Conservation (phyloP, 2,113 vertebrate genomes). For the Fulica atra region DNA sequence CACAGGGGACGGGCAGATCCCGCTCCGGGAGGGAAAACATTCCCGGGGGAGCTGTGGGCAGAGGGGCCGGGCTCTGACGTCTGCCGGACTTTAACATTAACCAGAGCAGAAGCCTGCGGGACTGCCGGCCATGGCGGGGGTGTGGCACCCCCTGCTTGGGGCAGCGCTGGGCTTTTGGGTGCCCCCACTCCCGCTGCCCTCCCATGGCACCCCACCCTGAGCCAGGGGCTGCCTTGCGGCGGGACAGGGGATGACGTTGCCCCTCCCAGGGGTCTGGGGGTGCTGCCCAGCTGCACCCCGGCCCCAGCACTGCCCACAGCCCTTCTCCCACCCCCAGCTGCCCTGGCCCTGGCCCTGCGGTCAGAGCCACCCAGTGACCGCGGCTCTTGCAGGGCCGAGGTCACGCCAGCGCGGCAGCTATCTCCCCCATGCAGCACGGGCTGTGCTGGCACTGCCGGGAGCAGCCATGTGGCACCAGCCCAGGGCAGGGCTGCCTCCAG, state of each 20-base stretch:
- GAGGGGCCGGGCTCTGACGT: neutral
- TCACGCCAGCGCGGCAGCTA: neutral
- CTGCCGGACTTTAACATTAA: conserved; percentile 43
- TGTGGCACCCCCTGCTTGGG: neutral
- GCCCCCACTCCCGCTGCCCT: neutral
- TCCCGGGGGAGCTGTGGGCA: neutral
- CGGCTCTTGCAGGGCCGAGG: neutral
- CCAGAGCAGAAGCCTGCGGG: neutral
- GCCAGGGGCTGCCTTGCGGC: neutral
- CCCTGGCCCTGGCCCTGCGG: neutral
- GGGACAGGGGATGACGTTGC: accelerated
- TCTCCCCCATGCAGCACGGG: neutral
- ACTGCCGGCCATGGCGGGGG: neutral
- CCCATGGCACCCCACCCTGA: neutral
- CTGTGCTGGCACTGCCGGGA: neutral
- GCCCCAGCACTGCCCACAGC: neutral
- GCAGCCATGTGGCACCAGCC: neutral
- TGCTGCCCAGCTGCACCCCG: neutral
- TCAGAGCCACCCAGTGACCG: neutral
- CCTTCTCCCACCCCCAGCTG: neutral
- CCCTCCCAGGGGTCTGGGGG: too few relatives aligned
- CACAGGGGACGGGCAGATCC: neutral
- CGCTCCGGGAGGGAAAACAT: neutral
- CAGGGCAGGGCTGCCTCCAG: neutral
- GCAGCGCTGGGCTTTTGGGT: neutral